Conservation (phyloP, 30 jellyfish, hydroid and myxozoan species). For the Hydractinia symbiolongicarpus region DNA sequence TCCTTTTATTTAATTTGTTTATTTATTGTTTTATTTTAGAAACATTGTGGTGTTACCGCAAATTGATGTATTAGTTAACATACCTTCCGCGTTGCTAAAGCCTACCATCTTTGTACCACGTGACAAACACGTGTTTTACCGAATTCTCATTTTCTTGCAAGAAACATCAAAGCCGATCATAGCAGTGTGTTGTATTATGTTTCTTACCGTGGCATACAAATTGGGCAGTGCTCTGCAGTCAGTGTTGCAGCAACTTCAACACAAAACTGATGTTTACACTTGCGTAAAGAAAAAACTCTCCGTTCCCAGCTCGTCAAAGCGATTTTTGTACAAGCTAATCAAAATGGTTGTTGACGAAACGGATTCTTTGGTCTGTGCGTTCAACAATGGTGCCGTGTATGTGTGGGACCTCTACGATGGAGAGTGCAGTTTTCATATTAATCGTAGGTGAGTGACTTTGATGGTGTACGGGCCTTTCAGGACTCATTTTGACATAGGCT, state of each 20-base stretch:
- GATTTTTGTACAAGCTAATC: conserved; percentile 20
- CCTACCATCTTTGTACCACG: not conserved
- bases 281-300: not conserved
- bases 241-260: not conserved
- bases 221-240: not conserved
- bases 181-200: conserved; percentile 14
- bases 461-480: not conserved
- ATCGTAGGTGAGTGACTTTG: conserved; percentile 17
- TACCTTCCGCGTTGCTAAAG: not conserved
- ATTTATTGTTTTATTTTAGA: conserved; percentile 12
- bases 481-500: not conserved
- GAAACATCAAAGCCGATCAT: conserved; percentile 20
- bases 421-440: conserved; percentile 8
- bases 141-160: not conserved
- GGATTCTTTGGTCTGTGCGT: conserved; percentile 18
- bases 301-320: conserved; percentile 13
- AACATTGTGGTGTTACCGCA: conserved; percentile 56
- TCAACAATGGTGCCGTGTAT: conserved; percentile 22
- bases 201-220: conserved; percentile 8
- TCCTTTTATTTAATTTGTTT: too few species aligned
- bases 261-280: conserved; percentile 4
- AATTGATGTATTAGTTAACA: conserved; percentile 27
- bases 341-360: conserved; percentile 24
- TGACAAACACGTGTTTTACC: not conserved
- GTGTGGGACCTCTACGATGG: conserved; percentile 33